A percentile compares a stretch with the other conserved stretches of the same genome.
phyloP scores from a whole-genome alignment of 2,888 invertebrate species.

The Cinara cedri region DNA sequence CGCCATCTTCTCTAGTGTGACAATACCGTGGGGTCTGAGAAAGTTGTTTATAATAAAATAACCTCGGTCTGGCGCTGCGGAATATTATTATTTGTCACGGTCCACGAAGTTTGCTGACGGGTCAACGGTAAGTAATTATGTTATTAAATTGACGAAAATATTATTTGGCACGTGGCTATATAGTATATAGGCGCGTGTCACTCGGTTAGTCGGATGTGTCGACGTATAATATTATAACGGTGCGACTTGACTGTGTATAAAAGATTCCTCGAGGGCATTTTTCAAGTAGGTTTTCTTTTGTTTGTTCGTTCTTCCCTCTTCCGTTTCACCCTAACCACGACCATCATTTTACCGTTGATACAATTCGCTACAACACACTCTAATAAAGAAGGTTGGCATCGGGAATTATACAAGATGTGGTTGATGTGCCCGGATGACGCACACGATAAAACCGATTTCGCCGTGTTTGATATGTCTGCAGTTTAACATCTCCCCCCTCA shows the following conservation, averaged over 20 bases:
- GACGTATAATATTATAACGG: neutral
- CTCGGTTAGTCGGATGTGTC: neutral
- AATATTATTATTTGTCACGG: slow-evolving; percentile 18
- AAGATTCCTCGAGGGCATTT: slow-evolving; percentile 21
- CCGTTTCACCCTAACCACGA: neutral
- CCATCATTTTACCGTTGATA: neutral
- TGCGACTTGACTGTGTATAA: neutral
- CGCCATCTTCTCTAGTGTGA: no score
- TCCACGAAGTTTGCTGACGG: neutral
- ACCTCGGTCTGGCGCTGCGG: neutral
- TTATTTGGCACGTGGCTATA: neutral
- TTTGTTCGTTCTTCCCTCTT: neutral
- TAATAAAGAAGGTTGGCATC: slow-evolving; percentile 26
- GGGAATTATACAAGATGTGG: slow-evolving; percentile 14
- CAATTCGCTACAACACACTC: slow-evolving; percentile 15
- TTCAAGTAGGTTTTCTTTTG: neutral
- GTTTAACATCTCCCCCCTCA: no score
- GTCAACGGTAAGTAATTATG: slow-evolving; percentile 21
- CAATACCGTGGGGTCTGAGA: neutral
- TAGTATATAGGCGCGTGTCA: neutral
- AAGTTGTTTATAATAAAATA: slow-evolving; percentile 35
- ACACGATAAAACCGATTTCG: slow-evolving; percentile 34
- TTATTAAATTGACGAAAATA: neutral
- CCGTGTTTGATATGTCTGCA: slow-evolving; percentile 1
- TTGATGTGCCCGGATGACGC: neutral